phyloP scores from a whole-genome alignment of 2,888 invertebrate species.

The Adelognathus sp. region DNA sequence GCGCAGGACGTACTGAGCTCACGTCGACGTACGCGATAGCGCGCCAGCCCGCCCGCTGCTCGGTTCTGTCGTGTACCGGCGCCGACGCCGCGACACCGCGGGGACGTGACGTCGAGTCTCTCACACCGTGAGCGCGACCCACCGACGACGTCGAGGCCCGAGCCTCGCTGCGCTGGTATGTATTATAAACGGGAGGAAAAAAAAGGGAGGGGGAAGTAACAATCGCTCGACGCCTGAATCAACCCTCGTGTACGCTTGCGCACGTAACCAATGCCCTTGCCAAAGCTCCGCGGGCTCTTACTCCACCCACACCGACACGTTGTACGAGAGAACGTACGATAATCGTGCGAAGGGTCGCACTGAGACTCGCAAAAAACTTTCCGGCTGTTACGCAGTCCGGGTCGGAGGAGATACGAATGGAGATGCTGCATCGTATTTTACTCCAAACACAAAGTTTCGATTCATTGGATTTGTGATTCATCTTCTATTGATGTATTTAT shows the following conservation, averaged over 20 bases:
- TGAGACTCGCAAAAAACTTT: conserved; percentile 13
- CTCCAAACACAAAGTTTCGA: conserved; percentile 20
- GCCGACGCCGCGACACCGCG: conserved; percentile 60
- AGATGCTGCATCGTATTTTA: conserved; percentile 18
- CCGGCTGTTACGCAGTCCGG: background rate
- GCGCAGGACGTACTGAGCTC: conserved; percentile 72
- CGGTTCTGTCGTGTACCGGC: conserved; percentile 39
- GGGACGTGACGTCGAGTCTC: conserved; percentile 67
- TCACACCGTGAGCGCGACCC: conserved; percentile 63
- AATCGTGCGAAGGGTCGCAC: conserved; percentile 46
- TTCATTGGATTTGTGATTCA: too few relatives aligned
- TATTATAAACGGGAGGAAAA: background rate
- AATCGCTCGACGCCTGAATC: conserved; percentile 35
- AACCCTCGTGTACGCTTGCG: conserved; percentile 18
- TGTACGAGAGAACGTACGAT: conserved; percentile 1
- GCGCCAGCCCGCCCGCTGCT: conserved; percentile 35
- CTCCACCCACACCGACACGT: conserved; percentile 7
- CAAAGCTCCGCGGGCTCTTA: conserved; percentile 11
- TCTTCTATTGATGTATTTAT: too few relatives aligned
- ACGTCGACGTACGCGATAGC: conserved; percentile 35
- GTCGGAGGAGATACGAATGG: background rate
- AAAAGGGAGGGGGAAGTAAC: background rate
- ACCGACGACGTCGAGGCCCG: conserved; percentile 59
- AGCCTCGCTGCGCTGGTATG: too few relatives aligned
- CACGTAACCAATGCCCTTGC: conserved; percentile 1